Conservation (phyloP, 2,888 invertebrate genomes). For the Acanthopleura granulata region DNA sequence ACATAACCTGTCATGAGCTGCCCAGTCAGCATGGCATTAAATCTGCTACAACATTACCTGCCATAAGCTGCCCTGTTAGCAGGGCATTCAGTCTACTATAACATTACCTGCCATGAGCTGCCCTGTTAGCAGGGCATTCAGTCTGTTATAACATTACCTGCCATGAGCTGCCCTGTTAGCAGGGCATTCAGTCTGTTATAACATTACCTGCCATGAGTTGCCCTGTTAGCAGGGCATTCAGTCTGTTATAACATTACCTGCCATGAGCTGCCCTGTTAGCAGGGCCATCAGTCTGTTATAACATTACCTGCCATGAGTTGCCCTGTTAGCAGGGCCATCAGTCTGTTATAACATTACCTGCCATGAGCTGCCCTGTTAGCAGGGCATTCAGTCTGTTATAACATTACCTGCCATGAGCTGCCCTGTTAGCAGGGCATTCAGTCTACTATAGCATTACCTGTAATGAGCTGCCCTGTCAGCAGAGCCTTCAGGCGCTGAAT, state of each 20-base stretch:
- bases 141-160: background rate
- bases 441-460: conserved; percentile 27
- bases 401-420: background rate
- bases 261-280: background rate
- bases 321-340: background rate
- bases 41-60: too few species aligned
- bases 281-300: background rate
- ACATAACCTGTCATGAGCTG: background rate
- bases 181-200: background rate
- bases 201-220: background rate
- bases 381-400: background rate
- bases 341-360: background rate
- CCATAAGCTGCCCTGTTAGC: background rate
- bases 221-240: background rate
- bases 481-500: conserved; percentile 78
- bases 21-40: background rate
- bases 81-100: background rate
- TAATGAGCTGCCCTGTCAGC: conserved; percentile 64
- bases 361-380: background rate
- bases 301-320: background rate
- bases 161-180: background rate
- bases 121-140: background rate
- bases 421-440: background rate
- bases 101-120: background rate
- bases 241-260: background rate